Base-by-base conservation (phyloP, 1,140 invertebrate species). In the Steinernema khuongi region DNA sequence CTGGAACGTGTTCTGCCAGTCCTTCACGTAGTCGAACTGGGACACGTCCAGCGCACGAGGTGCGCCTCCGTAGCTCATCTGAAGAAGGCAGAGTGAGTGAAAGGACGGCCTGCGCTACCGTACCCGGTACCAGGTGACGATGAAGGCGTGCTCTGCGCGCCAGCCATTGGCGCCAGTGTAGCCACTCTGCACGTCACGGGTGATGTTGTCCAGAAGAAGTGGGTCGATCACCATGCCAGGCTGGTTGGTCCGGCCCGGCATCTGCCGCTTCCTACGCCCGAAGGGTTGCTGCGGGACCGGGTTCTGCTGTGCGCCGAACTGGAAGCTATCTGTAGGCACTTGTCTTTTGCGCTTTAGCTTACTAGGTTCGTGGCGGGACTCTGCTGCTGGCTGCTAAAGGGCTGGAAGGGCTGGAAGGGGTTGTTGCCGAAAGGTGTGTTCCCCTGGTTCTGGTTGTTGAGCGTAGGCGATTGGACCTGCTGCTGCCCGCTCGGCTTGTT, bases 101-200 rank as follows among this genome's bases (percentile, higher is more conserved):
- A 66, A 1, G 22, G 17, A 18, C 19, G 43, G 26, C 26, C 43
- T 93, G 80, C 91, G 90, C 85, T 94, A 94, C 0, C 92, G 93
- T 84, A 96, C 90, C 83, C 96, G 96, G 85, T 94, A 94, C 94
- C 94, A 96, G 0, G 94, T 97, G 19, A 92, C 89, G 79, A 94
- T 93, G 66, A 93, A 88, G 1, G 90, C 91, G 81, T 95, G 93
- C 83, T 94, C 94, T 0, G 94, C 0, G 93, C 90, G 0, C 94
- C 94, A 36, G 95, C 92, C 68, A 95, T 93, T 7, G 91, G 93
- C 79, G 92, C 89, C 26, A 92, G 89, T 60, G 95, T 91, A 83
- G 95, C 94, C 91, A 92, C 92, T 80, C 90, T 93, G 1, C 92
- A 91, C 0, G 92, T 93, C 36, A 92, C 89, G 77, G 91, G 90